Conservation (phyloP, 2,888 invertebrate species). For the Toxonevra muliebris region DNA sequence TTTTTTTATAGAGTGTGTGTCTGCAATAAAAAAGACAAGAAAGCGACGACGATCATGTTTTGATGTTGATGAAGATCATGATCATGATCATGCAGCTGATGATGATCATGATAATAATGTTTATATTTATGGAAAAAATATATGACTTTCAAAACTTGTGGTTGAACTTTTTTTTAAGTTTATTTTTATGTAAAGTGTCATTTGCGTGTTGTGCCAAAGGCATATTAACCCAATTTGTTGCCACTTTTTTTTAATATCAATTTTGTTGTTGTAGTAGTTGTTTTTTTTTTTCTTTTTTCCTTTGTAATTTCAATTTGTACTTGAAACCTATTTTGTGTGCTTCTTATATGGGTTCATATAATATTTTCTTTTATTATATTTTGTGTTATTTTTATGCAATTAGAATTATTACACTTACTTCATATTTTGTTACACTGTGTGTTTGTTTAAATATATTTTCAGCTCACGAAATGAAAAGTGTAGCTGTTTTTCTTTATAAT, state of each 20-base stretch:
- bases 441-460: no score
- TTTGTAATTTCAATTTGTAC: slow-evolving; percentile 4
- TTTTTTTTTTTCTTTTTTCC: slow-evolving; percentile 8
- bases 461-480: no score
- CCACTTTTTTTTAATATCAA: background rate
- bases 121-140: slow-evolving; percentile 18
- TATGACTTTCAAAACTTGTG: no score
- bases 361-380: background rate
- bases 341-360: background rate
- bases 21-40: slow-evolving; percentile 32
- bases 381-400: no score
- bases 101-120: slow-evolving; percentile 24
- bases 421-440: no score
- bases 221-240: slow-evolving; percentile 40
- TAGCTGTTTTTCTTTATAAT: no score
- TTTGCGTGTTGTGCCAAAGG: slow-evolving; percentile 29
- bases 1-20: slow-evolving; percentile 30
- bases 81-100: slow-evolving; percentile 13
- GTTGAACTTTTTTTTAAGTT: no score
- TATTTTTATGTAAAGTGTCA: no score
- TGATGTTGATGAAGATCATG: slow-evolving; percentile 15
- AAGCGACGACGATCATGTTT: slow-evolving; percentile 13
- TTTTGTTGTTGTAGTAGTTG: background rate
- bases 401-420: no score
- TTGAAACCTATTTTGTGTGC: slow-evolving; percentile 5